Conservation (phyloP, 1,140 invertebrate species). For the Papilio xuthus region DNA sequence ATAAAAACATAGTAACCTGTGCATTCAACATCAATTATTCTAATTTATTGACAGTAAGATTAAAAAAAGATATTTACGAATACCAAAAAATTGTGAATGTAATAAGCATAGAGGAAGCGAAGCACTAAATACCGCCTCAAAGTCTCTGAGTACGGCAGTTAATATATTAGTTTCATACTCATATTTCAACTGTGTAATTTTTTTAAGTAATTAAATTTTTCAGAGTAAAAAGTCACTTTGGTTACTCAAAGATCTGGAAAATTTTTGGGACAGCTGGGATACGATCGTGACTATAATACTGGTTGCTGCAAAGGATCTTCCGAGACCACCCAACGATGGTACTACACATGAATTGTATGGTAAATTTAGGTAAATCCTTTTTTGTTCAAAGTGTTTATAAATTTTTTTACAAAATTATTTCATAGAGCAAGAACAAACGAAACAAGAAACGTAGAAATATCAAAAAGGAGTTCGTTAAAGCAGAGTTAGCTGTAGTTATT, state of each 20-base stretch:
- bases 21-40: too few relatives aligned
- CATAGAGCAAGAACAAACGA: neutral
- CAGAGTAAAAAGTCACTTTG: slow-evolving; percentile 11
- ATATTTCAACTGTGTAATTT: too few relatives aligned
- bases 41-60: too few relatives aligned
- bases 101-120: too few relatives aligned
- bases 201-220: neutral
- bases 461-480: too few relatives aligned
- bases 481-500: neutral
- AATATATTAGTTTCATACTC: too few relatives aligned
- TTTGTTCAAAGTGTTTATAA: neutral
- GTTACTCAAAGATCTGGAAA: slow-evolving; percentile 1
- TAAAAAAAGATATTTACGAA: too few relatives aligned
- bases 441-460: too few relatives aligned
- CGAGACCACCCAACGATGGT: slow-evolving; percentile 91
- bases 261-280: slow-evolving; percentile 44
- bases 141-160: too few relatives aligned
- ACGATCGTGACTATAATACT: slow-evolving; percentile 96
- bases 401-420: too few relatives aligned
- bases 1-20: neutral
- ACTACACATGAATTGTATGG: slow-evolving; percentile 94
- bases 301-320: slow-evolving; percentile 94
- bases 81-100: too few relatives aligned
- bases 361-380: slow-evolving; percentile 90
- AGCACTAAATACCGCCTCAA: neutral